Evolutionary conservation across 2,888 invertebrate species (phyloP).

Genomic region (Sisyra terminalis): DNA sequence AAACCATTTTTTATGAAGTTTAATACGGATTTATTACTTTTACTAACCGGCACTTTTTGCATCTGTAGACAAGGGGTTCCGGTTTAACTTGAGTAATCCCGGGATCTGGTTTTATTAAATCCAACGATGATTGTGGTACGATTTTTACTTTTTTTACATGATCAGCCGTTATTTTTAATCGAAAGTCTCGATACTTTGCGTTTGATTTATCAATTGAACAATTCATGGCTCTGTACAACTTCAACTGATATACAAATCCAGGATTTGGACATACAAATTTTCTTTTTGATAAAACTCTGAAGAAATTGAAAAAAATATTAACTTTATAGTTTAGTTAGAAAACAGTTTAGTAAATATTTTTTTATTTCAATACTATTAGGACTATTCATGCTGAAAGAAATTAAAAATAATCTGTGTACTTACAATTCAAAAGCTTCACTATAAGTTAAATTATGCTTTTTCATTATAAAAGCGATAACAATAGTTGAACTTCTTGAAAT

Average conservation of each 20-base stretch:
- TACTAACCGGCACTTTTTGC: conserved; percentile 53
- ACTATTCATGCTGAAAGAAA: no score
- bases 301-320: background rate
- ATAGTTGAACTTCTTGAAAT: conserved; percentile 80
- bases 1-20: background rate
- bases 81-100: conserved; percentile 56
- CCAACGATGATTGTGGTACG: conserved; percentile 58
- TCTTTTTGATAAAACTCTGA: conserved; percentile 48
- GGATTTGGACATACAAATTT: conserved; percentile 61
- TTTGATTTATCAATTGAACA: conserved; percentile 50
- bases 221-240: conserved; percentile 63
- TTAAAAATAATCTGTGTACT: no score
- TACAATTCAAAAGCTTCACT: conserved; percentile 47
- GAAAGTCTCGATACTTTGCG: conserved; percentile 55
- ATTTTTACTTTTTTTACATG: conserved; percentile 71
- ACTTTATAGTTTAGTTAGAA: background rate
- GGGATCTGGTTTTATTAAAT: conserved; percentile 67
- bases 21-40: background rate
- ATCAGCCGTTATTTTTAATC: conserved; percentile 64
- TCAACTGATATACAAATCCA: conserved; percentile 65
- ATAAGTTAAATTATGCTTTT: conserved; percentile 56
- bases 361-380: no score
- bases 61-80: conserved; percentile 70
- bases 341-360: conserved; percentile 1
- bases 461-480: conserved; percentile 78